Evolutionary conservation across 23 tunicate genomes (phyloP), one percentile per base, ranked within the genome.

Genomic region (Botrylloides violaceus): DNA sequence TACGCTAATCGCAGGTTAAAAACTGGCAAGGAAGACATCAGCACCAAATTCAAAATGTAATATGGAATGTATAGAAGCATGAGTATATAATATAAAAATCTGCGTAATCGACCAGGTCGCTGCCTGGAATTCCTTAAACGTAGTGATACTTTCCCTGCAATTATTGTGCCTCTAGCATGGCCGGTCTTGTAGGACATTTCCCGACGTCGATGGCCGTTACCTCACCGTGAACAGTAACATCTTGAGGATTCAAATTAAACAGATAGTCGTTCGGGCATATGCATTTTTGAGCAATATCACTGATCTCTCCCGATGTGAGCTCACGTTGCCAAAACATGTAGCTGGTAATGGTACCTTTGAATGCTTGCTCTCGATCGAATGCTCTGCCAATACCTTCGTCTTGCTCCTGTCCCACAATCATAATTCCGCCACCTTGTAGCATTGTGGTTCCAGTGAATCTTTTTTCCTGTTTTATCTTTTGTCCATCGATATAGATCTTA

Each of bases 401-500:
- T 59, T 59, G 64, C 18, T 59, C 64, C 30, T 59, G 64, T 18
- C 64, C 64, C 9, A 59, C 29, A 6, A 59, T 21, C 7, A 12
- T 7, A 21, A 59, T 59, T 18, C 64, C 64, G 27, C 64, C 64
- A n/a, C 64, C 64, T 59, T 59, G 64, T 21, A 59, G 28, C 30
- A n/a, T n/a, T 6, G 28, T 59, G 7, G 29, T 22, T 9, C 19
- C 30, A 23, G 64, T 7, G 19, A 59, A 59, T 12, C 19, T 26
- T 21, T 6, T 6, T 21, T 23, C 19, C 7, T 59, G 23, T 7
- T 26, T 18, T 9, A 59, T 12, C 19, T 59, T 26, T n/a, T n/a
- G n/a, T 59, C 64, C 64, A 22, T 59, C 30, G 64, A 26, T 22
- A n/a, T 59, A 59, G 7, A 59, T 6, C 6, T 6, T 12, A 59